phyloP scores from a whole-genome alignment of 64 coral and sea anemone species.

The Cladopsammia gracilis region DNA sequence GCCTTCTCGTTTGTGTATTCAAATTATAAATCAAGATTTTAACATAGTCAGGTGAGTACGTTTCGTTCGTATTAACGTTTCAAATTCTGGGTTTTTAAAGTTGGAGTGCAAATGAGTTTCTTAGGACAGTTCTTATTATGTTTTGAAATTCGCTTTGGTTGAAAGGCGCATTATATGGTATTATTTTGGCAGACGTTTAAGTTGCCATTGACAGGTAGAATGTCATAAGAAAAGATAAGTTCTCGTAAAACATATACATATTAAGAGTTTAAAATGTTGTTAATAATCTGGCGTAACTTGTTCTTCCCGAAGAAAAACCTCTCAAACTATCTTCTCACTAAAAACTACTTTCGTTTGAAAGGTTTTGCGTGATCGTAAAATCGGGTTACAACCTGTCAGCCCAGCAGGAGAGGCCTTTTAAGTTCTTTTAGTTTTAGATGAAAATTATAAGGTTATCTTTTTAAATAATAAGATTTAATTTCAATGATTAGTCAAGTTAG shows the following conservation, averaged over 20 bases:
- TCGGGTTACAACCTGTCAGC: neutral
- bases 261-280: too few relatives aligned
- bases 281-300: neutral
- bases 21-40: slow-evolving; percentile 19
- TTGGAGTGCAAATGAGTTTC: neutral
- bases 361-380: slow-evolving; percentile 19
- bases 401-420: neutral
- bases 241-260: too few relatives aligned
- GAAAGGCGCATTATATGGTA: slow-evolving; percentile 16
- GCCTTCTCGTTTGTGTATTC: slow-evolving; percentile 19
- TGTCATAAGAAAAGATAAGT: neutral
- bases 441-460: neutral
- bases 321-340: neutral
- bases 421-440: neutral
- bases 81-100: neutral
- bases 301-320: neutral
- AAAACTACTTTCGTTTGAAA: neutral
- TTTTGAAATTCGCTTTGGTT: slow-evolving; percentile 31
- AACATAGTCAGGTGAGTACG: slow-evolving; percentile 13
- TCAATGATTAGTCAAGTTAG: too few relatives aligned
- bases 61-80: neutral
- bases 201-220: slow-evolving; percentile 20
- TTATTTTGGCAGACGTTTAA: slow-evolving; percentile 52
- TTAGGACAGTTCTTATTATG: neutral
- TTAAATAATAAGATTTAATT: too few relatives aligned